Conservation (phyloP, 1,140 invertebrate genomes). For the Gonatopus flavifemur region DNA sequence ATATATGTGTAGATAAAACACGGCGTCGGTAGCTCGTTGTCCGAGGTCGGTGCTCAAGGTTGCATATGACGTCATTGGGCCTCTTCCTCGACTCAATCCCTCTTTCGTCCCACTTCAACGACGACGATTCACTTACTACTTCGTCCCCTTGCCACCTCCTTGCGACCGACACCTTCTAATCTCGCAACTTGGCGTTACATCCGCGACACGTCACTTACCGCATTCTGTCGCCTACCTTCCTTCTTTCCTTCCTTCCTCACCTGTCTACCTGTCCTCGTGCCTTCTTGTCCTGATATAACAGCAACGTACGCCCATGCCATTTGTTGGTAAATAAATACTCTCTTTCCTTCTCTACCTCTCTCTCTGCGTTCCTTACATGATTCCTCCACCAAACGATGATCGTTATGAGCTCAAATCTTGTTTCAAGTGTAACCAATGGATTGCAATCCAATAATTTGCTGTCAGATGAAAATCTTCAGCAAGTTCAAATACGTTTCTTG, state of each 20-base stretch:
- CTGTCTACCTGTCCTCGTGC: neutral
- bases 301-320: too few relatives aligned
- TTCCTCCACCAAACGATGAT: too few relatives aligned
- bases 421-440: too few relatives aligned
- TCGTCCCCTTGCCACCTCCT: neutral
- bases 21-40: conserved; percentile 48
- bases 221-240: neutral
- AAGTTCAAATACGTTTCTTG: too few relatives aligned
- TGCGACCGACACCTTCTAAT: conserved; percentile 26
- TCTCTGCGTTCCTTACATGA: too few relatives aligned
- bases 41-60: conserved; percentile 56
- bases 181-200: conserved; percentile 28
- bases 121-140: conserved; percentile 17
- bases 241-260: too few relatives aligned
- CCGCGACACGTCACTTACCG: conserved; percentile 8
- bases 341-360: too few relatives aligned
- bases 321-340: too few relatives aligned
- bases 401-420: too few relatives aligned
- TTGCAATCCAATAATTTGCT: too few relatives aligned
- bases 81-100: conserved; percentile 30
- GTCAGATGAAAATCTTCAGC: too few relatives aligned
- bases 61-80: conserved; percentile 47
- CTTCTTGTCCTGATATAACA: too few relatives aligned
- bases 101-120: conserved; percentile 3
- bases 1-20: conserved; percentile 37